These are phyloP conservation scores for Elephas maximus DNA, from an alignment of 2,113 vertebrate genomes.

Conservation along the genomic window DNA sequence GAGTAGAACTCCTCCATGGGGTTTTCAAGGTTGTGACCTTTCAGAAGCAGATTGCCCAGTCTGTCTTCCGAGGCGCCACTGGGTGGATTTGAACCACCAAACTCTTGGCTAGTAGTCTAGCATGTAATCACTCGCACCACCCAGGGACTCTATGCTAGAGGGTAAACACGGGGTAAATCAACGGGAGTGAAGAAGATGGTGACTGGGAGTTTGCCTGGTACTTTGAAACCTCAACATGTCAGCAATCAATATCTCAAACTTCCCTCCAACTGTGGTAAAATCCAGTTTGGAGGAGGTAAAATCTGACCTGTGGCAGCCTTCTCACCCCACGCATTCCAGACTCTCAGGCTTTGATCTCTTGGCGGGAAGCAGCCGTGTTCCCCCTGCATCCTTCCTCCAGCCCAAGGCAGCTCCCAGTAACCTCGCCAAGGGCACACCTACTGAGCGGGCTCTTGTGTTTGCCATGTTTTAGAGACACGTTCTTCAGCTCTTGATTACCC, in stretches of 20 bases:
- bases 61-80: not conserved
- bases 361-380: not conserved
- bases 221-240: not conserved
- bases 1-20: not conserved
- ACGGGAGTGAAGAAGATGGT: not conserved
- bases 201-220: not conserved
- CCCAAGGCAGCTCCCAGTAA: not conserved
- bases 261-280: not conserved
- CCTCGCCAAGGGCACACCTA: not conserved
- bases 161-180: not conserved
- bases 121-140: not conserved
- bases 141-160: not conserved
- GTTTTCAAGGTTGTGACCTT: not conserved
- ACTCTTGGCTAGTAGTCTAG: not conserved
- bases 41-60: not conserved
- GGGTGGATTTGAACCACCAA: not conserved
- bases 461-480: not conserved
- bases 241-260: not conserved
- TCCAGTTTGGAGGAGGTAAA: not conserved
- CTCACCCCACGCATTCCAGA: not conserved
- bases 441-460: not conserved
- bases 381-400: not conserved
- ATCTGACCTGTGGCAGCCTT: not conserved
- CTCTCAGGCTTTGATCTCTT: not conserved
- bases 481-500: conserved; percentile 24